Evolutionary conservation across 2,888 invertebrate genomes (phyloP).

Genomic region (Notodonta ziczac): DNA sequence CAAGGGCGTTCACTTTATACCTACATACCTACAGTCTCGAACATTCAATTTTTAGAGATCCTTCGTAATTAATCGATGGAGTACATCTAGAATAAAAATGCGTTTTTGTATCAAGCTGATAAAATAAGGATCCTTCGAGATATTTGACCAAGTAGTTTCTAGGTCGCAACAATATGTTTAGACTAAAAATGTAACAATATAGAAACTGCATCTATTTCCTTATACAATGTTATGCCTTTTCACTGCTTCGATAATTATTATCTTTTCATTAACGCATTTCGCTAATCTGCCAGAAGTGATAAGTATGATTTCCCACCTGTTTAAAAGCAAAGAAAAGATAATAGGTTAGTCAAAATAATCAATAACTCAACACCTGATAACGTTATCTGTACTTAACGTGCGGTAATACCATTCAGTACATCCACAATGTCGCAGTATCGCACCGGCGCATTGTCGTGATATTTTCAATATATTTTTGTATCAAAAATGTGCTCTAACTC

Average conservation of each 20-base stretch:
- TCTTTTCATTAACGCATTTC: neutral
- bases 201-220: no score
- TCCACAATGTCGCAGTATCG: conserved; percentile 31
- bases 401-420: conserved; percentile 33
- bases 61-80: no score
- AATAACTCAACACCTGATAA: conserved; percentile 60
- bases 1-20: no score
- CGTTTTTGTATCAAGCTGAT: no score
- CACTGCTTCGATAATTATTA: neutral
- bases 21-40: no score
- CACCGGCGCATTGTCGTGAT: conserved; percentile 14
- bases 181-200: no score
- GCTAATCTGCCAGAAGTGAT: conserved; percentile 2
- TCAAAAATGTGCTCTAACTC: conserved; percentile 9
- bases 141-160: no score
- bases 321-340: conserved; percentile 40
- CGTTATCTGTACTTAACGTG: conserved; percentile 46
- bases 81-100: no score
- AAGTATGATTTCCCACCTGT: conserved; percentile 30
- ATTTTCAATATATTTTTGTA: conserved; percentile 20
- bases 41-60: no score
- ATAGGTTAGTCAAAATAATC: conserved; percentile 66
- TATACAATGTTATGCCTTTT: no score
- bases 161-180: no score
- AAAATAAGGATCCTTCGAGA: no score